Base-by-base conservation (phyloP, 2,113 vertebrate genomes). In the Sakesphorus luctuosus region DNA sequence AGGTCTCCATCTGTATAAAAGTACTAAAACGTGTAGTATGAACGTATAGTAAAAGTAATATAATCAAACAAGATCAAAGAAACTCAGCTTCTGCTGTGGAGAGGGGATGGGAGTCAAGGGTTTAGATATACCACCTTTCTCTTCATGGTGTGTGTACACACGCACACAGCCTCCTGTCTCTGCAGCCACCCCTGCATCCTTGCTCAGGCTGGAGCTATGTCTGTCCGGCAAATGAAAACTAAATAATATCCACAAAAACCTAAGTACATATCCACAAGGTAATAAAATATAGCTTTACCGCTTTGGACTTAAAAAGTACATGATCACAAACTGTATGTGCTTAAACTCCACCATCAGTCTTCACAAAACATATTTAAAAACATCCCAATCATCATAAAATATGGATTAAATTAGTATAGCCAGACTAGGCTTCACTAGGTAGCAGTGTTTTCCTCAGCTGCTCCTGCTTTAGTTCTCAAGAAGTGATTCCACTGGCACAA, bases 271-370 rank as follows among this genome's bases (percentile, higher is more conserved):
- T 66, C 61, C 91, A 92, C 49, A 89, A 91, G 40, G 53, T 73
- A 94, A 90, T 94, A 95, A 91, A 92, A 94, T 18, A 84, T 1
- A 87, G 47, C 58, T 91, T 74, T 66, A 92, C 58, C 69, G 81
- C 53, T 90, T 47, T 66, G 63, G 93, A 89, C 62, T 83, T 50
- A 83, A 61, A 90, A 96, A 93, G 82, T 62, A 89, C 58, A 26
- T 24, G 43, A 91, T 83, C 38, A 12, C 75, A 90, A 80, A 56
- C 50, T 66, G 26, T 43, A 93, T 81, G 74, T 85, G 81, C 74
- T 90, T 90, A 91, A 96, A 89, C 94, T 87, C 74, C 87, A 94
- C 43, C 94, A 96, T 53, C 77, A 43, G 47, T 43, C 52, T 89
- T 82, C 69, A 84, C 49, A 76, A 66, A 95, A 87, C 66, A 14